Evolutionary conservation across 2,113 vertebrate species (phyloP).

Genomic region (Rhinichthys klamathensis): DNA sequence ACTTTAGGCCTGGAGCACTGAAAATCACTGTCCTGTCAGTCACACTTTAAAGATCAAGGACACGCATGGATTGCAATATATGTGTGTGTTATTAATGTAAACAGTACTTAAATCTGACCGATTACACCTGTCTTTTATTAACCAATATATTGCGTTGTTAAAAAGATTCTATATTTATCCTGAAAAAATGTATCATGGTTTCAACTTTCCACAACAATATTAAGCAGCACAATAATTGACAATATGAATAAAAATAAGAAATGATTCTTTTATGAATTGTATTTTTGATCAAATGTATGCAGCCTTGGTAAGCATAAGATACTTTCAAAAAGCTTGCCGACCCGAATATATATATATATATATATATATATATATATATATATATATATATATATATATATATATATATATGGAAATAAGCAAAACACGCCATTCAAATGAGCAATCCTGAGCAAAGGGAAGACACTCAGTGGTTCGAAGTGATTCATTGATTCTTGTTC

Average conservation of each 20-base stretch:
- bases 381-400: not conserved
- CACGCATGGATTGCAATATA: not conserved
- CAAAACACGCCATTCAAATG: not conserved
- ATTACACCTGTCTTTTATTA: not conserved
- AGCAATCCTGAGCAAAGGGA: not conserved
- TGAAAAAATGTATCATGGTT: not conserved
- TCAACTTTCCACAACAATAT: not conserved
- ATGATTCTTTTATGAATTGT: not conserved
- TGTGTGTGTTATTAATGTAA: not conserved
- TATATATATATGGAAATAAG: no score
- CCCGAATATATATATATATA: not conserved
- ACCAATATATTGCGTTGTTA: not conserved
- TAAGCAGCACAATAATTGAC: not conserved
- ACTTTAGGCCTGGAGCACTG: not conserved
- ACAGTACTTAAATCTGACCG: not conserved
- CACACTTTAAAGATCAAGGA: slow-evolving; percentile 4
- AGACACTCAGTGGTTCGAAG: slow-evolving; percentile 1
- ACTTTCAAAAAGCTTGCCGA: not conserved
- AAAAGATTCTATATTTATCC: not conserved
- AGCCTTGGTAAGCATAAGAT: not conserved
- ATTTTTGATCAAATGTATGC: no score
- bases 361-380: not conserved
- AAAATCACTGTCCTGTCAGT: not conserved
- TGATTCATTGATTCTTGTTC: slow-evolving; percentile 17
- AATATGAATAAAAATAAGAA: not conserved